Base-by-base conservation (phyloP, 2,113 vertebrate genomes). In the Bos javanicus region DNA sequence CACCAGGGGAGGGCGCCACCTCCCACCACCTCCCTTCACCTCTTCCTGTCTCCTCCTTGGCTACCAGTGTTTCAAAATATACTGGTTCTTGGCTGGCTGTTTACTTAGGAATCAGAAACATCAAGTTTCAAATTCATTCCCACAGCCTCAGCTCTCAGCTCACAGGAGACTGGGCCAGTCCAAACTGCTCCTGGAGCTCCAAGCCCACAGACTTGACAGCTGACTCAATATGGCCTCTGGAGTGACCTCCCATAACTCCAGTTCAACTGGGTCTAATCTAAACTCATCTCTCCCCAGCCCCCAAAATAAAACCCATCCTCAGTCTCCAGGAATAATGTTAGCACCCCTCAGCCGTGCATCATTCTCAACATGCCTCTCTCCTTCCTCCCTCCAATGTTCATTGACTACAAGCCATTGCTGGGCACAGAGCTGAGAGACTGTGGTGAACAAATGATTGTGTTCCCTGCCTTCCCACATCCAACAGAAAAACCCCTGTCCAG, bases 31-130 rank as follows among this genome's bases (percentile, higher is more conserved):
- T 95, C 91, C 90, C 6, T 97, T 80, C 62, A 95, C 96, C 95
- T 98, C 48, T 93, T 98, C 33, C 98, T 96, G 97, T 36, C 56
- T 87, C 28, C 62, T 94, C 84, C 87, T 93, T 92, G 95, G 97
- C 93, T 92, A 97, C 90, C 94, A 96, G 74, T 93, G 91, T 97
- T 97, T 97, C 92, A 98, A 93, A 98, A 96, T 81, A 94, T 64
- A 97, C 91, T 92, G 93, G 60, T 33, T 94, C 78, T 97, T 94
- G 80, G 90, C 91, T 90, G 96, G 33, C 56, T 95, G 60, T 96
- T 97, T 96, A 96, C 83, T 95, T 96, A 95, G 64, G 89, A 97
- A 97, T 97, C 59, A 96, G 96, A 98, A 98, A 90, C 95, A 95
- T 91, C 91, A 93, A 97, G 96, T 95, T 95, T 96, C 78, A 87